Base-by-base conservation (phyloP, 35 echinoderm and acorn worm genomes). In the Apostichopus californicus region DNA sequence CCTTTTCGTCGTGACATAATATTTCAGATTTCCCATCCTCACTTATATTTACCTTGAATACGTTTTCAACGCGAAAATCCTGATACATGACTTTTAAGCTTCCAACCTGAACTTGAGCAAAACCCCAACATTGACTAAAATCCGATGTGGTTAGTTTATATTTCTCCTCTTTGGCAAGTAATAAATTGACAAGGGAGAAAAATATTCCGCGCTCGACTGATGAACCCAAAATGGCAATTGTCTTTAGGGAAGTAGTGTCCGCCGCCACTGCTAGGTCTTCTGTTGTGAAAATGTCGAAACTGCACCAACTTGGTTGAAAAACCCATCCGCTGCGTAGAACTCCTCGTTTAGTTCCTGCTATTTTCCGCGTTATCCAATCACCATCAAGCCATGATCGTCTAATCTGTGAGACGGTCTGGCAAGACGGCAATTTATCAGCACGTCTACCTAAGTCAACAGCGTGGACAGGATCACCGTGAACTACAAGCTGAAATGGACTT, bases 161-260 rank as follows among this genome's bases (percentile, higher is more conserved):
- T 46, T 89, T 72, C n/a, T 89, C 86, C 34, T 18, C 23, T 6
- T 72, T 65, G 1, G 21, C 23, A 5, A 89, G 34, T 1, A 21
- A 7, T 21, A 89, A 52, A 17, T 89, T 65, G 9, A 89, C 64
- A 6, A 89, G 64, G 4, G 86, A 71, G 9, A 89, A 57, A 6
- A 89, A 89, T 73, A 89, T 72, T 7, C 86, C 86, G 17, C 63
- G 23, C 14, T 89, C 86, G 8, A 57, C 72, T 54, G 86, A 89
- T 9, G 61, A 52, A 8, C 86, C 86, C 6, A 89, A 20, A 52
- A 89, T 75, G 5, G 86, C 86, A 72, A 89, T 89, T 5, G 86
- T 89, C 9, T n/a, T 89, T 71, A 63, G 61, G 58, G 20, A 20
- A 20, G 11, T 26, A 5, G 86, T 63, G 12, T 14, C 61, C 4